Base-by-base conservation (phyloP, 2,797 vertebrate species). In the Varecia variegata region DNA sequence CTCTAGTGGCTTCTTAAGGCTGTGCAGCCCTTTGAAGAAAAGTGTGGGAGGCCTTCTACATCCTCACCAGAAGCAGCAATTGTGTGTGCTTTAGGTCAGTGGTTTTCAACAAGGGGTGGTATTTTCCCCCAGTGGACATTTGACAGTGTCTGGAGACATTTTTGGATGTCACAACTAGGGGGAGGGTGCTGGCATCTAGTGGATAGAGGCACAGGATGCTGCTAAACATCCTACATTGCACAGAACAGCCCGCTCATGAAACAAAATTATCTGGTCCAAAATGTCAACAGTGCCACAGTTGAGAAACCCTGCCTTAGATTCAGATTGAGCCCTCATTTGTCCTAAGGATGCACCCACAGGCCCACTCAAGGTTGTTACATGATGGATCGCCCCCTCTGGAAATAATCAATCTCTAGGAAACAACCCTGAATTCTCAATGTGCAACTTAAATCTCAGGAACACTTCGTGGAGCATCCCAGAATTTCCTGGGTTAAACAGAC, bases 341-440 rank as follows among this genome's bases (percentile, higher is more conserved):
- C 43, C 50, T 52, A 76, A 80, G 38, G 45, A 89, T 54, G 14
- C 10, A 79, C 74, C 54, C 38, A 67, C 47, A 65, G 71, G 50
- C 73, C 50, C 43, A 73, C 27, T 25, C 7, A n/a, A 40, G 9
- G 7, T n/a, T 92, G 60, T 56, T 86, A 58, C 21, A 35, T 56
- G 54, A 65, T 54, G 35, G 54, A 45, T 88, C 56, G 70, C 13
- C 18, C n/a, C 4, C 47, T 93, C 79, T 70, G 30, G 74, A 79
- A 87, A 92, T 38, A 94, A 50, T 85, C 60, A 27, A 32, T 73
- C 35, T 90, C n/a, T 94, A 84, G 79, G 56, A 45, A 96, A 90
- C 32, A 92, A 81, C 4, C 58, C 50, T 87, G 70, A 92, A 65
- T 68, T 96, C 54, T 83, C 38, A 96, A 81, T 58, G 38, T 58